Evolutionary conservation across 2,113 vertebrate species (phyloP).

Genomic region (Aviceda subcristata): DNA sequence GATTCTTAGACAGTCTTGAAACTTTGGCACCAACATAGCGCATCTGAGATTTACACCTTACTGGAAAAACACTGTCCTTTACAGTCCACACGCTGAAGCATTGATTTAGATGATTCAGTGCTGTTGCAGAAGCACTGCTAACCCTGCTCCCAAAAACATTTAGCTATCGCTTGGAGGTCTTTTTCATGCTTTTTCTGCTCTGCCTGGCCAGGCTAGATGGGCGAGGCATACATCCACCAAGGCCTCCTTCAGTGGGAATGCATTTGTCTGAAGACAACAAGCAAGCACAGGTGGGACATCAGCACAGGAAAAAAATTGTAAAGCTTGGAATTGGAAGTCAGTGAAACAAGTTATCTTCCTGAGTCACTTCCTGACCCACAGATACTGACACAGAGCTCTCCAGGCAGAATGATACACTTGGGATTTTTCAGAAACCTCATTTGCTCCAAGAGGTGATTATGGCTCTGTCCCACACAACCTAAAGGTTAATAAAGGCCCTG

Average conservation of each 20-base stretch:
- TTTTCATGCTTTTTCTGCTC: background rate
- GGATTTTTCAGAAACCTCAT: background rate
- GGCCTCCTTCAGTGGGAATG: background rate
- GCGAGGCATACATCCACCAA: background rate
- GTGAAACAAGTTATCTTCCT: background rate
- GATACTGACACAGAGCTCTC: background rate
- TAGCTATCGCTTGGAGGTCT: background rate
- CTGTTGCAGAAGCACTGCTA: background rate
- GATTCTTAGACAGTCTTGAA: background rate
- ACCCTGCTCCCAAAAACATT: background rate
- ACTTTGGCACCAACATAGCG: background rate
- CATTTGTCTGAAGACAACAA: background rate
- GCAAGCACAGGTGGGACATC: background rate
- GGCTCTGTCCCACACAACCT: background rate
- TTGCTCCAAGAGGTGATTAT: background rate
- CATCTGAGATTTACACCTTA: background rate
- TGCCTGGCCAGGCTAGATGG: background rate
- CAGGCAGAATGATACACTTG: background rate
- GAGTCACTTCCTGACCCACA: slow-evolving; percentile 18
- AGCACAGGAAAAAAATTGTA: background rate
- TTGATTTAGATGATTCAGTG: background rate
- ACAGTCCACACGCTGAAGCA: background rate
- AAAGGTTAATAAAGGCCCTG: background rate
- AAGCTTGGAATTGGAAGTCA: background rate
- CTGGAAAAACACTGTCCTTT: background rate